A percentile compares a stretch with the other conserved stretches of the same genome.
Evolutionary conservation across 2,113 vertebrate genomes (phyloP).

Genomic region (Perca schrenkii): DNA sequence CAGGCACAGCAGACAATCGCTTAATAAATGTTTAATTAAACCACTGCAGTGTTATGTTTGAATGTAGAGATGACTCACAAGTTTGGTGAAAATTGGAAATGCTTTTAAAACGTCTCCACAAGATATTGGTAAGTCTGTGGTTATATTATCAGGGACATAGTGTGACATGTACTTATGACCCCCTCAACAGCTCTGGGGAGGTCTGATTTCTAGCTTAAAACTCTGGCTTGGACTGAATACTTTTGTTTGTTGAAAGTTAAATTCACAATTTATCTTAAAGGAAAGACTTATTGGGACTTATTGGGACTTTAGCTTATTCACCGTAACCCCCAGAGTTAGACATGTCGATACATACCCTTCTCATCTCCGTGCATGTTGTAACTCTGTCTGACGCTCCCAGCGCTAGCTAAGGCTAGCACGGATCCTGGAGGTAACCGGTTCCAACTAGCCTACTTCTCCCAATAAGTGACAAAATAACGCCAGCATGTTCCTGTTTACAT

Average conservation of each 20-base stretch:
- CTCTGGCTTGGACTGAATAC: background rate
- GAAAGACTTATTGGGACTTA: too few relatives aligned
- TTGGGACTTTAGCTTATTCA: too few relatives aligned
- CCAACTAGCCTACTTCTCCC: too few relatives aligned
- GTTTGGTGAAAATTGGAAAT: slow-evolving; percentile 6
- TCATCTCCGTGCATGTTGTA: too few relatives aligned
- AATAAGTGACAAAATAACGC: too few relatives aligned
- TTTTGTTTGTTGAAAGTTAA: slow-evolving; percentile 2
- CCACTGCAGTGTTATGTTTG: slow-evolving; percentile 14
- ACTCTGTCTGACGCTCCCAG: too few relatives aligned
- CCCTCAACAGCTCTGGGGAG: background rate
- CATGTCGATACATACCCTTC: too few relatives aligned
- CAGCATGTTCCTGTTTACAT: too few relatives aligned
- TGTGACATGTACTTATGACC: background rate
- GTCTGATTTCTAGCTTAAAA: slow-evolving; percentile 7
- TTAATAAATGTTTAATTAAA: slow-evolving; percentile 64
- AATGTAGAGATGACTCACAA: slow-evolving; percentile 7
- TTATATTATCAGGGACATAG: slow-evolving; percentile 9
- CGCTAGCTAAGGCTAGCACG: too few relatives aligned
- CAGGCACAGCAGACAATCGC: slow-evolving; percentile 49
- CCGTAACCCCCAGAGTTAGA: too few relatives aligned
- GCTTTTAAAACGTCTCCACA: background rate
- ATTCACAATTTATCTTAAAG: too few relatives aligned
- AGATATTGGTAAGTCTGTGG: background rate
- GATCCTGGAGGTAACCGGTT: too few relatives aligned